phyloP scores from a whole-genome alignment of 2,888 invertebrate genomes.

The Lysandra bellargus region DNA sequence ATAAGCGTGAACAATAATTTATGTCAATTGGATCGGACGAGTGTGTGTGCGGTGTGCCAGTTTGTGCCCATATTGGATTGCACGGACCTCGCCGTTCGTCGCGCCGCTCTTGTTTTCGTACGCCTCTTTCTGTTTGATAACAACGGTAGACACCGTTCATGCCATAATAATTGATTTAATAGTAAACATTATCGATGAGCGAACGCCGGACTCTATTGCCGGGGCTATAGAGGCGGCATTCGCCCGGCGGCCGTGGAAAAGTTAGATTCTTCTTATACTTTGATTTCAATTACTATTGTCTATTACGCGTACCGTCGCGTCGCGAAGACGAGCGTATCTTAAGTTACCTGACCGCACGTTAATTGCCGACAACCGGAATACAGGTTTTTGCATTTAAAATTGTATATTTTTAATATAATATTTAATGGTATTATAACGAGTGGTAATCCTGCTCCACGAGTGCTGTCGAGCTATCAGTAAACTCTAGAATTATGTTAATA shows the following conservation, averaged over 20 bases:
- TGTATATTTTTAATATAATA: background rate
- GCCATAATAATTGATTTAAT: constrained; percentile 29
- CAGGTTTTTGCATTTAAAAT: background rate
- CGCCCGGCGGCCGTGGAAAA: constrained; percentile 17
- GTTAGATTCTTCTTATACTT: constrained; percentile 36
- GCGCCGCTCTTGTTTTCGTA: constrained; percentile 54
- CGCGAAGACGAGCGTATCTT: background rate
- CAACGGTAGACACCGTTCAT: constrained; percentile 23
- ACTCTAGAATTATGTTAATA: constrained; percentile 12
- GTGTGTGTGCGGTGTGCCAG: constrained; percentile 45
- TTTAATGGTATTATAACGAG: constrained; percentile 5
- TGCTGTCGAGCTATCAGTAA: constrained; percentile 3
- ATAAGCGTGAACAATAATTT: constrained; percentile 55
- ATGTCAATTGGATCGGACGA: constrained; percentile 52
- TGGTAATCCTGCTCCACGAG: constrained; percentile 4
- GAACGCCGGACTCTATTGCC: constrained; percentile 33
- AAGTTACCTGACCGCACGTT: constrained; percentile 4
- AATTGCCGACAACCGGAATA: background rate
- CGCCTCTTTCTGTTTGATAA: constrained; percentile 38
- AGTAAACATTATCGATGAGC: constrained; percentile 38
- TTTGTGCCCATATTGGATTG: constrained; percentile 61
- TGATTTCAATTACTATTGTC: constrained; percentile 34
- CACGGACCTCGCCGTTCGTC: constrained; percentile 48
- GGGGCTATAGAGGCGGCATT: constrained; percentile 31
- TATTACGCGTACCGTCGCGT: constrained; percentile 25